Evolutionary conservation across 2,888 invertebrate genomes (phyloP), one percentile per base, ranked within the genome.

Genomic region (Leucophenga montana): DNA sequence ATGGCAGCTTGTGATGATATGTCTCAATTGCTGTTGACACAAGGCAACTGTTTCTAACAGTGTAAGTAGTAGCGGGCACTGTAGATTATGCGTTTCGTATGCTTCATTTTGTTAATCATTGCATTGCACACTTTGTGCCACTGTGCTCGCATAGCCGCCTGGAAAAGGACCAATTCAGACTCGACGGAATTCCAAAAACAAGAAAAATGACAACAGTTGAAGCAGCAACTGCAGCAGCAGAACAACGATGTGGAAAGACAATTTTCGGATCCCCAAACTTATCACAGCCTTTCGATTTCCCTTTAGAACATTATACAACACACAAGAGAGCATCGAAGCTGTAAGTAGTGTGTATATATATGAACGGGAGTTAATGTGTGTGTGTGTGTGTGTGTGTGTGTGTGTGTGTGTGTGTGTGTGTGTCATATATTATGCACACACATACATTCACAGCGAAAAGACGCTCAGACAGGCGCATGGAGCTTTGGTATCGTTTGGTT

Each of bases 221-320:
- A 71, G 59, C 72, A 73, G 68, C 71, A 67, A 11, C 27, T 44
- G 46, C 44, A 80, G 83, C 84, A 83, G 20, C 61, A 61, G 39
- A 20, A 44, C 16, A 16, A 14, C 57, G 31, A 64, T 22, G 48
- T 46, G 22, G 84, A 87, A 87, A 86, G 87, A 87, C 87, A 87
- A 86, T 87, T 87, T 87, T 87, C 85, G 85, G 86, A 86, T 86
- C 86, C 87, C 85, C 86, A 87, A 87, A 87, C 87, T 87, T 87
- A 87, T 87, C 86, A 86, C 88, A 86, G 86, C 85, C 87, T 84
- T 85, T 83, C 85, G 85, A 87, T 87, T 86, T 87, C 88, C 87
- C 88, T 80, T 82, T 78, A 86, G 87, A 87, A 87, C 87, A 87
- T 87, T 87, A 87, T 87, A 87, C 87, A 87, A 86, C 86, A 86